phyloP scores from a whole-genome alignment of 2,888 invertebrate species.

The Bombyx huttoni region DNA sequence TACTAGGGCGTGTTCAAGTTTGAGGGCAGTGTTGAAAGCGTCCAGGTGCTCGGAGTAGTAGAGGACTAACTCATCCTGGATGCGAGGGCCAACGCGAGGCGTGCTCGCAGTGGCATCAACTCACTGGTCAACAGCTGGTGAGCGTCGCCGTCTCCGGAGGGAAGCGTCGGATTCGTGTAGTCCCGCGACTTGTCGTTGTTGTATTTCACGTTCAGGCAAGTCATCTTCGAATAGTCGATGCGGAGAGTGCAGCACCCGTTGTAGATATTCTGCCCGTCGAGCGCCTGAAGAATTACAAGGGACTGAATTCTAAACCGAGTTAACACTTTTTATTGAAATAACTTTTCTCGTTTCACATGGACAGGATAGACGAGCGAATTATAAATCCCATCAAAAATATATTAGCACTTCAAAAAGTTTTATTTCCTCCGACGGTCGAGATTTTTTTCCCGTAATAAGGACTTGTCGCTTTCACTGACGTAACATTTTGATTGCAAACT shows the following conservation, averaged over 20 bases:
- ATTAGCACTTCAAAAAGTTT: constrained; percentile 22
- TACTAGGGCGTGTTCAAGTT: constrained; percentile 20
- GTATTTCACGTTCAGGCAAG: constrained; percentile 98
- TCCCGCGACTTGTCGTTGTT: constrained; percentile 99
- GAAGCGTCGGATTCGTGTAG: constrained; percentile 98
- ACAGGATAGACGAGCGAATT: constrained; percentile 19
- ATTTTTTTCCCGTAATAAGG: constrained; percentile 14
- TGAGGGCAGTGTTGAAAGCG: constrained; percentile 41
- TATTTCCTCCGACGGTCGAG: constrained; percentile 18
- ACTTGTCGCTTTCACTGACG: constrained; percentile 15
- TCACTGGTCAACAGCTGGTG: constrained; percentile 78
- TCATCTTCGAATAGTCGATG: constrained; percentile 99
- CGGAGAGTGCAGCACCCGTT: constrained; percentile 99
- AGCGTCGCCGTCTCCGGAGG: constrained; percentile 87
- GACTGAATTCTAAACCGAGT: constrained; percentile 3
- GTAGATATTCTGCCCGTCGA: constrained; percentile 99
- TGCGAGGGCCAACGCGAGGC: constrained; percentile 65
- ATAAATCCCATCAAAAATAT: constrained; percentile 27
- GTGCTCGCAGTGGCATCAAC: constrained; percentile 72
- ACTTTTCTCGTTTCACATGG: constrained; percentile 29
- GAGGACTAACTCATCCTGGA: constrained; percentile 76
- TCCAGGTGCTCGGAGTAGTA: constrained; percentile 59
- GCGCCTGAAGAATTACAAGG: constrained; percentile 72
- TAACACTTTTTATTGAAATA: constrained; percentile 16
- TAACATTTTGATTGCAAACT: constrained; percentile 10